These are phyloP conservation scores for Pipistrellus pipistrellus DNA, from an alignment of 2,797 vertebrate species.

Conservation along the genomic window DNA sequence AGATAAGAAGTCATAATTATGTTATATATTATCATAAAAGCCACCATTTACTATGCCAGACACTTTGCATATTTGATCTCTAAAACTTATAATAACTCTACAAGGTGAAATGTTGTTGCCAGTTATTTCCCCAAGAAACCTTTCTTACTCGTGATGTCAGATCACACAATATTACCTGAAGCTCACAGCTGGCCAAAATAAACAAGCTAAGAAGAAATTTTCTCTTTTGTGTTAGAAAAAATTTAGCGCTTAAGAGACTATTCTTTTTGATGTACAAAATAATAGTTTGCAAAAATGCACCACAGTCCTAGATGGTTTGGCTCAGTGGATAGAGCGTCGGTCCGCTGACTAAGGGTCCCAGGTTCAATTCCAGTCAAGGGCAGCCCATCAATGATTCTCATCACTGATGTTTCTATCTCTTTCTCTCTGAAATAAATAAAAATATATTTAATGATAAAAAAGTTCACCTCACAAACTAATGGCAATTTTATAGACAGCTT, in stretches of 20 bases:
- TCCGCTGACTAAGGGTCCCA: too few relatives aligned
- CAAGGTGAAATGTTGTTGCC: neutral
- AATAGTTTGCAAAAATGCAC: conserved; percentile 42
- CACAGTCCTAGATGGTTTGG: neutral
- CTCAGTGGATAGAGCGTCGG: too few relatives aligned
- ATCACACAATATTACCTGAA: conserved; percentile 55
- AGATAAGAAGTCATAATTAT: conserved; percentile 26
- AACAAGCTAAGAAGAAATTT: conserved; percentile 57
- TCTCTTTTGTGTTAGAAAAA: conserved; percentile 43
- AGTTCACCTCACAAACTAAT: conserved; percentile 17
- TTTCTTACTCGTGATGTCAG: conserved; percentile 16
- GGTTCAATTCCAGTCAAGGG: too few relatives aligned
- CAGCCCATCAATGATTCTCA: too few relatives aligned
- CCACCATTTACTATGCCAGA: conserved; percentile 20
- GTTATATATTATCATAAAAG: neutral
- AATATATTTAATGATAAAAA: neutral
- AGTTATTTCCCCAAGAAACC: conserved; percentile 62
- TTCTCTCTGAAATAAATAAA: too few relatives aligned
- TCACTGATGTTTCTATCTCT: too few relatives aligned
- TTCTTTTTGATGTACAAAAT: conserved; percentile 54
- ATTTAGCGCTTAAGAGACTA: conserved; percentile 31
- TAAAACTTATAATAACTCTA: neutral
- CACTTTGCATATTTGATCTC: neutral
- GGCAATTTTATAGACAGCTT: neutral
- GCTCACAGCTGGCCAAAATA: conserved; percentile 47